Base-by-base conservation (phyloP, 2,888 invertebrate genomes). In the Gandaritis pyraliata region DNA sequence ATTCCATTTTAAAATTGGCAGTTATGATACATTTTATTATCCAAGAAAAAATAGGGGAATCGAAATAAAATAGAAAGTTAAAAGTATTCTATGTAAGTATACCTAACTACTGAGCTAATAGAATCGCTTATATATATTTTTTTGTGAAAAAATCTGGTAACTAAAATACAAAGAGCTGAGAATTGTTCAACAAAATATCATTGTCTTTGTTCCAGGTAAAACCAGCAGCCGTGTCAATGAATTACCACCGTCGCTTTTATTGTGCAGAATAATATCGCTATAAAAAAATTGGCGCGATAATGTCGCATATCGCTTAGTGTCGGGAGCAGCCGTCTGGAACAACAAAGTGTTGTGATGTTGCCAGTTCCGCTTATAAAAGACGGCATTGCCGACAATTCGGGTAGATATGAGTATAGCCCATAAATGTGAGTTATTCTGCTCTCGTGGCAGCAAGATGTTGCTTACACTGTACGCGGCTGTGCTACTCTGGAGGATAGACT, bases 401-500 rank as follows among this genome's bases (percentile, higher is more conserved):
- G 82, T 76, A 81, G 82, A 76, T 78, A 87, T 82, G 85, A 84
- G 76, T 79, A 82, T 81, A 85, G 78, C 73, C 86, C 88, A 79
- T 90, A 87, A 87, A 82, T 78, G 74, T 75, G 82, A 83, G 76
- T 79, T 81, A 75, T 82, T 77, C 72, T 69, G 73, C 73, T 78
- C 69, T 65, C 74, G 80, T 63, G 75, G 78, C 69, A 74, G 81
- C 86, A 91, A 90, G 78, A 90, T 91, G 90, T 79, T 90, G 61
- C 82, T 88, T 66, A 87, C 86, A 59, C 61, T 88, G 55, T 90
- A 85, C 76, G 76, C 82, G 56, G 85, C 86, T 55, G 71, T 92
- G 70, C 85, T 91, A 73, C 85, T 91, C 67, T 90, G 88, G 88
- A 86, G 87, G 77, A 80, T 90, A 69, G 90, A 90, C 83, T 86